Evolutionary conservation across 2,113 vertebrate species (phyloP).

Genomic region (Grammomys dolichurus): DNA sequence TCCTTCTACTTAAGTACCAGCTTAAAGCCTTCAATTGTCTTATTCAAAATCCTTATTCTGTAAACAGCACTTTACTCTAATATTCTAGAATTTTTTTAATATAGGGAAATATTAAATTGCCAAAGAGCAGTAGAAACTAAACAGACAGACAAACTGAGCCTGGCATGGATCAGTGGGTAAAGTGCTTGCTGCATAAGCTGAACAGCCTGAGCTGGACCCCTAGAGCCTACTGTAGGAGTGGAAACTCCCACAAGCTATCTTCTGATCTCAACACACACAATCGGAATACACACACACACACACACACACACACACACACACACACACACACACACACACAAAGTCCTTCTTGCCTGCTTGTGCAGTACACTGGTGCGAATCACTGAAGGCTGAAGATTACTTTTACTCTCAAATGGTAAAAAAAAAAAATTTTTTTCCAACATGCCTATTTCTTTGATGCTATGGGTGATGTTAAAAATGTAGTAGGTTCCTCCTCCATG

Average conservation of each 20-base stretch:
- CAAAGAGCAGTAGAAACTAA: conserved; percentile 1
- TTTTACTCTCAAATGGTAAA: not conserved
- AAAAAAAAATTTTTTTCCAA: not conserved
- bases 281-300: not conserved
- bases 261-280: not conserved
- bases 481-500: not conserved
- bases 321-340: not conserved
- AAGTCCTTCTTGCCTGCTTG: not conserved
- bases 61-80: not conserved
- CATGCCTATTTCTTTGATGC: not conserved
- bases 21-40: not conserved
- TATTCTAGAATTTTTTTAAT: conserved; percentile 40
- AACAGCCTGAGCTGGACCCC: not conserved
- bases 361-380: not conserved
- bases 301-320: no score
- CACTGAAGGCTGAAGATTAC: not conserved
- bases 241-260: not conserved
- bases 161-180: not conserved
- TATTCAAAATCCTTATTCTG: not conserved
- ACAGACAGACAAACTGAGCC: not conserved
- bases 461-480: not conserved
- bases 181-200: not conserved
- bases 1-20: not conserved
- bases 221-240: not conserved
- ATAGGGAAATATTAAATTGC: conserved; percentile 2